These are phyloP conservation scores for Calycopis cecrops DNA, from an alignment of 1,140 invertebrate genomes.

Conservation along the genomic window DNA sequence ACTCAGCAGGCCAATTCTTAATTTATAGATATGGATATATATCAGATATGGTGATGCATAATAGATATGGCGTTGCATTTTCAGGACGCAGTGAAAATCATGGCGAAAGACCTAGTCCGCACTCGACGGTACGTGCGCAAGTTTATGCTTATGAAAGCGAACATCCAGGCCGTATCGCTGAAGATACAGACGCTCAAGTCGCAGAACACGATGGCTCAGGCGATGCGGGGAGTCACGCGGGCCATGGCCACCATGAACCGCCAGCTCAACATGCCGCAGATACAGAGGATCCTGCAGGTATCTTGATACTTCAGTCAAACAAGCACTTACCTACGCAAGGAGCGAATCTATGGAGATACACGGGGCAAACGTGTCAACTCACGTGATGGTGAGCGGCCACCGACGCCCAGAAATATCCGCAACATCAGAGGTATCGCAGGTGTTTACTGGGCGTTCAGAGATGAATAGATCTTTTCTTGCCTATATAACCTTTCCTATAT, in stretches of 20 bases:
- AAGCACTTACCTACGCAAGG: too few relatives aligned
- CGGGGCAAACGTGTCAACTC: too few relatives aligned
- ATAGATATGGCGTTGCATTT: conserved; percentile 27
- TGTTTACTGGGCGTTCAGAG: too few relatives aligned
- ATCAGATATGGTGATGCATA: too few relatives aligned
- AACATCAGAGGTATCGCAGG: too few relatives aligned
- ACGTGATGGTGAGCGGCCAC: too few relatives aligned
- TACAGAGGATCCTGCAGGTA: conserved; percentile 98
- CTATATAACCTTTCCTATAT: too few relatives aligned
- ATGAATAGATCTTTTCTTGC: too few relatives aligned
- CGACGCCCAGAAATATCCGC: too few relatives aligned
- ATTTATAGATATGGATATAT: too few relatives aligned
- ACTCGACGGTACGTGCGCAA: conserved; percentile 97
- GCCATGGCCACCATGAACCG: conserved; percentile 99
- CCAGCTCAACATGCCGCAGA: conserved; percentile 98
- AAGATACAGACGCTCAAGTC: conserved; percentile 99
- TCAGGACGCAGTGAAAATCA: conserved; percentile 99
- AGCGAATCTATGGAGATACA: too few relatives aligned
- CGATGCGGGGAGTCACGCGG: conserved; percentile 99
- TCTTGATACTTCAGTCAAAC: conserved; percentile 1
- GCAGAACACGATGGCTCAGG: conserved; percentile 99
- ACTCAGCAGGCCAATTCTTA: too few relatives aligned
- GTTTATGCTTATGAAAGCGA: conserved; percentile 99
- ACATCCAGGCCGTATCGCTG: conserved; percentile 98
- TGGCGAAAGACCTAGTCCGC: conserved; percentile 99